Percentiles rank a stretch among this genome's conserved stretches.
These are phyloP conservation scores for Lasioglossum marginatum DNA, from an alignment of 2,888 invertebrate species.

Conservation along the genomic window DNA sequence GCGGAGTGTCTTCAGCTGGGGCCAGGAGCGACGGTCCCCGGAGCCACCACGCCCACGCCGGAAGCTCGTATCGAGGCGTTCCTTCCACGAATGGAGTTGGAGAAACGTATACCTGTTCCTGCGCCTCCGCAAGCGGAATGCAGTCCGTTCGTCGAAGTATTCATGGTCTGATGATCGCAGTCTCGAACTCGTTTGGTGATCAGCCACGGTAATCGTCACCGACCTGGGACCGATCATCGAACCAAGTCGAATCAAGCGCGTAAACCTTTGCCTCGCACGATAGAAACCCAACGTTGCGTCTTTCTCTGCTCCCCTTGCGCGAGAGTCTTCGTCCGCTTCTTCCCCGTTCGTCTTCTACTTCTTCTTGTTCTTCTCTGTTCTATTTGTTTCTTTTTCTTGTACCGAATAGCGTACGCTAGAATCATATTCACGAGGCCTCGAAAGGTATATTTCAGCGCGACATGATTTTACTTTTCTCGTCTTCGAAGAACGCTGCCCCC, in stretches of 20 bases:
- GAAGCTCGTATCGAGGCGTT: conserved; percentile 78
- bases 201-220: not conserved
- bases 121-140: conserved; percentile 79
- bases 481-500: conserved; percentile 36
- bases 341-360: not conserved
- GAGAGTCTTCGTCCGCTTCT: not conserved
- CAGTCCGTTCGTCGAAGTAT: conserved; percentile 79
- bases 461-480: conserved; percentile 35
- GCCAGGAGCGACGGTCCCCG: conserved; percentile 64
- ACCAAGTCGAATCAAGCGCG: conserved; percentile 14
- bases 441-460: not conserved
- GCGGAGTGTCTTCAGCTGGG: conserved; percentile 80
- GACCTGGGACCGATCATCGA: not conserved
- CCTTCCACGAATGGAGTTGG: conserved; percentile 79
- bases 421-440: conserved; percentile 12
- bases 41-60: conserved; percentile 56
- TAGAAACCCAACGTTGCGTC: conserved; percentile 20
- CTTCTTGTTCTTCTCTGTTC: not conserved
- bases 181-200: not conserved
- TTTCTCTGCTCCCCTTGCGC: not conserved
- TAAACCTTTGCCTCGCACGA: conserved; percentile 49
- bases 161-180: conserved; percentile 74
- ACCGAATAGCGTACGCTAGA: not conserved
- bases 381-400: not conserved
- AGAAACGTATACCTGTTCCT: conserved; percentile 78